phyloP scores from a whole-genome alignment of 1,140 invertebrate genomes.

The Odontomachus brunneus region DNA sequence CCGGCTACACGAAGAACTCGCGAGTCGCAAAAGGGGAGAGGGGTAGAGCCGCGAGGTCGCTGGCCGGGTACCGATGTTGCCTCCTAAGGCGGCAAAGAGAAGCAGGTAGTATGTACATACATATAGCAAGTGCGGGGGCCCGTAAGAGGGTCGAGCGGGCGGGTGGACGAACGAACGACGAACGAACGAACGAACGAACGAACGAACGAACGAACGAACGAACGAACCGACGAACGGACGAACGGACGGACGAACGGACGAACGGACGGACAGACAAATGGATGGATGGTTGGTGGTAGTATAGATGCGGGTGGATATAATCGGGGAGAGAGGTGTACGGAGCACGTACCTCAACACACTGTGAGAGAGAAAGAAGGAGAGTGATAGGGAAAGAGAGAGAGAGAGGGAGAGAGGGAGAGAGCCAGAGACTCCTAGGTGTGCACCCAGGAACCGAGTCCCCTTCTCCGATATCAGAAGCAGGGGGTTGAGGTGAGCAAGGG shows the following conservation, averaged over 20 bases:
- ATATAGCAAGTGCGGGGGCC: slow-evolving; percentile 24
- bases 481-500: slow-evolving; percentile 66
- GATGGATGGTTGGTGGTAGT: slow-evolving; percentile 35
- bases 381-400: too few species aligned
- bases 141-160: too few species aligned
- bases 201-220: not conserved
- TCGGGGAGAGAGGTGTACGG: slow-evolving; percentile 57
- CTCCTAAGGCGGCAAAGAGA: slow-evolving; percentile 58
- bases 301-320: slow-evolving; percentile 64
- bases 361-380: too few species aligned
- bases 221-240: not conserved
- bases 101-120: slow-evolving; percentile 69
- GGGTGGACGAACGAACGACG: too few species aligned
- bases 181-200: not conserved
- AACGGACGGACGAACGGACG: not conserved
- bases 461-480: slow-evolving; percentile 53
- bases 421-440: slow-evolving; percentile 69
- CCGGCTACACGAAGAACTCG: slow-evolving; percentile 35
- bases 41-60: slow-evolving; percentile 38
- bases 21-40: slow-evolving; percentile 25
- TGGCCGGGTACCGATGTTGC: slow-evolving; percentile 58
- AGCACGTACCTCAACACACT: slow-evolving; percentile 69
- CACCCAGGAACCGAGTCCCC: slow-evolving; percentile 76
- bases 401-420: too few species aligned
- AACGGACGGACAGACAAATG: not conserved